Base-by-base conservation (phyloP, 1,140 invertebrate species). In the Zaprionus taronus region DNA sequence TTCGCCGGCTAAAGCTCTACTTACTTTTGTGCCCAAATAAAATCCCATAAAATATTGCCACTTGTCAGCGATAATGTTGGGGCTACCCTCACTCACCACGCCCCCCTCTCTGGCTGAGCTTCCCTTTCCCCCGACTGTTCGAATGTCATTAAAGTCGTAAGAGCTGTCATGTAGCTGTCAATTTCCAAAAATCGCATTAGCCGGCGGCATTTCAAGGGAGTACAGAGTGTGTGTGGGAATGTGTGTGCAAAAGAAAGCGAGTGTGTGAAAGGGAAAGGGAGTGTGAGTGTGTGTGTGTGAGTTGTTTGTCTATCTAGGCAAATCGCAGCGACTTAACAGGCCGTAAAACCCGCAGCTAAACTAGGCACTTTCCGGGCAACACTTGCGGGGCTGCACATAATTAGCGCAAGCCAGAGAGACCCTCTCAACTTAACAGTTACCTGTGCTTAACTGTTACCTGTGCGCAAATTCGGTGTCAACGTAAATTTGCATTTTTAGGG, bases 401-500 rank as follows among this genome's bases (percentile, higher is more conserved):
- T 87, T 87, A 87, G 85, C 81, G 74, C 56, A 72, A 70, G 38
- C 15, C n/a, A n/a, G 2, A 41, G 15, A 5, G 62, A 60, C 80
- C 71, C 83, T 57, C 53, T 22, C 53, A 56, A 56, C 22, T 85
- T 81, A 79, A 89, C 55, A 53, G 56, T 69, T 51, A 44, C 41
- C 41, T 41, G 38, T 15, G 15, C 38, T 41, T 41, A n/a, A n/a
- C 47, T 17, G 47, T 51, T 51, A 7, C 26, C 53, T 44, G 20
- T 17, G 62, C 67, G 38, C 66, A 26, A 68, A 61, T 61, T 36
- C 53, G 57, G 74, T 81, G 84, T 81, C 78, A 79, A 62, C 81
- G 85, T 87, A 87, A 89, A 87, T 87, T 87, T 87, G 72, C 85
- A 90, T 90, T 89, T 87, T 89, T 73, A 87, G 83, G 72, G 51